Percentiles rank a stretch among this genome's conserved stretches.
Evolutionary conservation across 1,140 invertebrate species (phyloP).

Genomic region (Drusus annulatus): DNA sequence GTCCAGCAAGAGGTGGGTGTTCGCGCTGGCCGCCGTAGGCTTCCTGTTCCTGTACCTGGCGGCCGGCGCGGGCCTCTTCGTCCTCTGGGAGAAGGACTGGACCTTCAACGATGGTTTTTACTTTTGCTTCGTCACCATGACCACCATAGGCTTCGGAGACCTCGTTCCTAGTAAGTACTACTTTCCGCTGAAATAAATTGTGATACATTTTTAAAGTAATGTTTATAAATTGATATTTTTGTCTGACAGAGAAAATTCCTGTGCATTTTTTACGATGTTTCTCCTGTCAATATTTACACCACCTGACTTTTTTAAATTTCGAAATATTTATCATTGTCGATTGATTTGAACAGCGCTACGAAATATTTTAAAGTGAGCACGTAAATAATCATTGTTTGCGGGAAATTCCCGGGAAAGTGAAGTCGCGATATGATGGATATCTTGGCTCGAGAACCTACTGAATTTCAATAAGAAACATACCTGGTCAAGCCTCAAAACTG

Average conservation of each 20-base stretch:
- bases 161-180: slow-evolving; percentile 85
- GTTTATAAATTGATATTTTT: background rate
- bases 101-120: slow-evolving; percentile 94
- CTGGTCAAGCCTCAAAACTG: too few relatives aligned
- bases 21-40: slow-evolving; percentile 79
- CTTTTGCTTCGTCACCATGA: slow-evolving; percentile 96
- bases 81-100: slow-evolving; percentile 90
- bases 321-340: too few relatives aligned
- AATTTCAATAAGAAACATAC: too few relatives aligned
- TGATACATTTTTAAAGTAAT: background rate
- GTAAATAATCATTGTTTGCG: too few relatives aligned
- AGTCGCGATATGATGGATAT: too few relatives aligned
- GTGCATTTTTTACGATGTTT: too few relatives aligned
- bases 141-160: slow-evolving; percentile 94
- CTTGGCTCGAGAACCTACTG: too few relatives aligned
- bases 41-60: slow-evolving; percentile 85
- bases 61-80: slow-evolving; percentile 81
- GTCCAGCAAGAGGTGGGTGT: slow-evolving; percentile 73
- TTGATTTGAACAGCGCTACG: too few relatives aligned
- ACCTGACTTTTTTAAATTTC: background rate
- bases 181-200: background rate
- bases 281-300: background rate
- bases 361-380: too few relatives aligned
- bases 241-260: background rate
- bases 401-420: too few relatives aligned